These are phyloP conservation scores for Lampropteryx suffumata DNA, from an alignment of 2,888 invertebrate species.

Conservation along the genomic window DNA sequence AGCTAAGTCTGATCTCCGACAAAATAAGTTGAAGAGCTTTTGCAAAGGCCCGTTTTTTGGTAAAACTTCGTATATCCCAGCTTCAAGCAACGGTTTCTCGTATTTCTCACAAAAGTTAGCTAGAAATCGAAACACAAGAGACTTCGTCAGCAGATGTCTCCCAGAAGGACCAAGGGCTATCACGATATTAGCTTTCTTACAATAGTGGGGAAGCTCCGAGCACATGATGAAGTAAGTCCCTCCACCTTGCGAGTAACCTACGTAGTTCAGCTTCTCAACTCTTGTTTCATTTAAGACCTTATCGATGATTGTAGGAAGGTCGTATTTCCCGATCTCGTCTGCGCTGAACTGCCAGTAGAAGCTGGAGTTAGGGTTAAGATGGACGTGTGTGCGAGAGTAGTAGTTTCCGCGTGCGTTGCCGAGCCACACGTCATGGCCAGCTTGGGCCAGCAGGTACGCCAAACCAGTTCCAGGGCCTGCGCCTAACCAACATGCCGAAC, in stretches of 20 bases:
- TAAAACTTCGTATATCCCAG: conserved; percentile 50
- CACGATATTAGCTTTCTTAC: conserved; percentile 83
- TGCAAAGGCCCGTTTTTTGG: conserved; percentile 48
- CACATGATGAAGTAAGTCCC: conserved; percentile 86
- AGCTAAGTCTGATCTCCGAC: conserved; percentile 42
- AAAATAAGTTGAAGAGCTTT: conserved; percentile 48
- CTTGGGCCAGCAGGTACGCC: conserved; percentile 42
- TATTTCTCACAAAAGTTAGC: conserved; percentile 27
- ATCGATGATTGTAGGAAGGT: conserved; percentile 86
- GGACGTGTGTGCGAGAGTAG: conserved; percentile 76
- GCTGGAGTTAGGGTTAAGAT: conserved; percentile 54
- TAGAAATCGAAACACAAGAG: conserved; percentile 39
- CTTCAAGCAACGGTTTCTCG: conserved; percentile 35
- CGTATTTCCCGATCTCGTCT: conserved; percentile 89
- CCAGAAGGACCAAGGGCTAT: conserved; percentile 85
- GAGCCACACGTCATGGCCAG: conserved; percentile 40
- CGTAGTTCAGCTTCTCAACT: conserved; percentile 56
- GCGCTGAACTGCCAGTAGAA: conserved; percentile 85
- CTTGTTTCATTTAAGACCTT: conserved; percentile 52
- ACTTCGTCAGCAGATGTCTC: conserved; percentile 67
- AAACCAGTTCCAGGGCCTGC: conserved; percentile 52
- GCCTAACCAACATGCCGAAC: conserved; percentile 57
- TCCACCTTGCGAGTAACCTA: conserved; percentile 91
- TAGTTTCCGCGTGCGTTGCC: conserved; percentile 34
- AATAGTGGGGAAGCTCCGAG: conserved; percentile 84